These are phyloP conservation scores for Manis pentadactyla DNA, from an alignment of 2,797 vertebrate species.

Conservation along the genomic window DNA sequence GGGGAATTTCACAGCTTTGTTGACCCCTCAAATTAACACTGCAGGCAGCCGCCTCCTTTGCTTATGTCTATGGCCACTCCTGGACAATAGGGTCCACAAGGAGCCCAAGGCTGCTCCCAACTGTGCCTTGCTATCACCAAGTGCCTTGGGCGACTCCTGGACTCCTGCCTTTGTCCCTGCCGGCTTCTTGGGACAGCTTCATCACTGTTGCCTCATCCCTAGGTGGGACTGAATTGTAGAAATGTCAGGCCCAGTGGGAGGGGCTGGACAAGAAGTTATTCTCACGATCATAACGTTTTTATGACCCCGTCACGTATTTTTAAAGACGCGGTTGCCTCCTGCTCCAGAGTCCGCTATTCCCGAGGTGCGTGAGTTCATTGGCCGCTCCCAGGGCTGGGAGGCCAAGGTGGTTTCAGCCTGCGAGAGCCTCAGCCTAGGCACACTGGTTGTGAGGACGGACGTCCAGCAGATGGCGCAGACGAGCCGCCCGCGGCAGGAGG, in stretches of 20 bases:
- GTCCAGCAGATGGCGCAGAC: conserved; percentile 69
- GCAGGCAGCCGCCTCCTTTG: neutral
- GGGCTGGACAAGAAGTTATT: neutral
- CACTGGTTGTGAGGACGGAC: accelerated
- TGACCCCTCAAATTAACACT: neutral
- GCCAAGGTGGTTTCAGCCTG: neutral
- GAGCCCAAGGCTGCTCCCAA: neutral
- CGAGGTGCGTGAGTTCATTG: neutral
- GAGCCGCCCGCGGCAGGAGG: neutral
- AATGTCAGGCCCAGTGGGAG: neutral
- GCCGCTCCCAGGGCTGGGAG: neutral
- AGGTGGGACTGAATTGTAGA: neutral
- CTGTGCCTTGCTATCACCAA: neutral
- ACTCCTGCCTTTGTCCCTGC: neutral
- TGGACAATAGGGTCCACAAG: neutral
- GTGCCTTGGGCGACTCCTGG: neutral
- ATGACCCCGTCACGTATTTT: neutral
- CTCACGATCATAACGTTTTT: neutral
- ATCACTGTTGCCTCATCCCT: conserved; percentile 13
- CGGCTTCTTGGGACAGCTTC: conserved; percentile 15
- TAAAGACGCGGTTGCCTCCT: neutral
- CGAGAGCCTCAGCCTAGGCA: accelerated
- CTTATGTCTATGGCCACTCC: neutral
- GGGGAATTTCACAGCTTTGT: neutral
- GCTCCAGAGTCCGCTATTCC: neutral